Percentiles rank a stretch among this genome's conserved stretches.
Conservation (phyloP, 2,113 vertebrate species). For the Psilopogon haemacephalus region DNA sequence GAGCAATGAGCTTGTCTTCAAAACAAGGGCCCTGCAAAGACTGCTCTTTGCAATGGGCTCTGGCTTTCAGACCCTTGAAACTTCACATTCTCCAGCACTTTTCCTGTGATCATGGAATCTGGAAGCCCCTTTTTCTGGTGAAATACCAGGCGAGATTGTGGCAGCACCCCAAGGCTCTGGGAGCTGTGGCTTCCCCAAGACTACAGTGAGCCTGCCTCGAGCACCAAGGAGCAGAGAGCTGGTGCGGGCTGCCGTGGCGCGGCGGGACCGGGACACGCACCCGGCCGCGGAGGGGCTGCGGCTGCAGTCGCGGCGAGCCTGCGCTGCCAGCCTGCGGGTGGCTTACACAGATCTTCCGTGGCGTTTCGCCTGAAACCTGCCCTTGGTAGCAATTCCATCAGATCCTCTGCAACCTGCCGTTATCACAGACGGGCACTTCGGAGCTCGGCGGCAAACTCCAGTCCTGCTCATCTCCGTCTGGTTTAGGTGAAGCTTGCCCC, state of each 20-base stretch:
- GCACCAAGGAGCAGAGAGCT: neutral
- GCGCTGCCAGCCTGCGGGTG: slow-evolving; percentile 20
- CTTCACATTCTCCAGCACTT: neutral
- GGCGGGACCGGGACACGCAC: neutral
- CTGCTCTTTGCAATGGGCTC: neutral
- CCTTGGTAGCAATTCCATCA: slow-evolving; percentile 55
- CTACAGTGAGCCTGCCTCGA: rapidly evolving
- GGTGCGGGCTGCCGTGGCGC: neutral
- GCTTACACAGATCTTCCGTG: slow-evolving; percentile 50
- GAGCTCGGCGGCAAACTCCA: slow-evolving; percentile 14
- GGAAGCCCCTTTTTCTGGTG: neutral
- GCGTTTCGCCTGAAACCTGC: slow-evolving; percentile 35
- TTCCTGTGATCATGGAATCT: rapidly evolving
- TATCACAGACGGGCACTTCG: slow-evolving; percentile 20
- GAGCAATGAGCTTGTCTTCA: neutral
- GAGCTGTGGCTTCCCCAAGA: neutral
- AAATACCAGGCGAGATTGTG: neutral
- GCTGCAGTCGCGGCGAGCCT: neutral
- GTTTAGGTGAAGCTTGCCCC: neutral
- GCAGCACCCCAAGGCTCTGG: neutral
- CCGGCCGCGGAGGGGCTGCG: neutral
- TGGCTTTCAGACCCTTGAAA: neutral
- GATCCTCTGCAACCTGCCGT: slow-evolving; percentile 3
- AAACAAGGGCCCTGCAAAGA: neutral
- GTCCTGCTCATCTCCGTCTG: neutral